phyloP scores from a whole-genome alignment of 2,797 vertebrate genomes.

The Siniperca obscura region DNA sequence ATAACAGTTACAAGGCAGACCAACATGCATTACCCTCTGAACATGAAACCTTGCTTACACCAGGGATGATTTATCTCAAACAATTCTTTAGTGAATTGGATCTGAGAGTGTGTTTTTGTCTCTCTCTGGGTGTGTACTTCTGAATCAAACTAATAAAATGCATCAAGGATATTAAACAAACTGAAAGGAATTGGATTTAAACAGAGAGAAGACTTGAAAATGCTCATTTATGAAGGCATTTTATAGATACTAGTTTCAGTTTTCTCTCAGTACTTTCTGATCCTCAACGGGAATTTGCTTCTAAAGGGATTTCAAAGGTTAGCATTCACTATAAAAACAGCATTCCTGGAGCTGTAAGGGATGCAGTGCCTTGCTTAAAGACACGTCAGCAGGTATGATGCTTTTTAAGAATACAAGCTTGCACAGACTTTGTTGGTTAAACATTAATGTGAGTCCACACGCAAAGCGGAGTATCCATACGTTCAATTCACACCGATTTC shows the following conservation, averaged over 20 bases:
- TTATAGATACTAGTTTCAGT: background rate
- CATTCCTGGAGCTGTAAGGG: conserved; percentile 3
- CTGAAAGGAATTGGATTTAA: conserved; percentile 46
- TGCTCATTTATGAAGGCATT: conserved; percentile 27
- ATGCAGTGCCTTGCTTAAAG: background rate
- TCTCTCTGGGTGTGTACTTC: background rate
- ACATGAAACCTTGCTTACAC: conserved; percentile 48
- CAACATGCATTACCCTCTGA: conserved; percentile 47
- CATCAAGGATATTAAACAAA: conserved; percentile 49
- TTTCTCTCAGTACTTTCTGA: conserved; percentile 1
- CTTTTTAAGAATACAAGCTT: conserved; percentile 24
- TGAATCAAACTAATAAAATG: conserved; percentile 56
- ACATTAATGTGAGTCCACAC: background rate
- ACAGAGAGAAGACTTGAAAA: conserved; percentile 26
- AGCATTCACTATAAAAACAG: background rate
- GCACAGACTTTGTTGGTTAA: conserved; percentile 23
- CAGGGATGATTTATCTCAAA: conserved; percentile 53
- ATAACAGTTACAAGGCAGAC: conserved; percentile 53
- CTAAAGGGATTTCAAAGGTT: conserved; percentile 8
- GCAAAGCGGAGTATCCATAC: conserved; percentile 8
- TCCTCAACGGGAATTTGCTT: conserved; percentile 2
- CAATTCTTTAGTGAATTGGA: conserved; percentile 56
- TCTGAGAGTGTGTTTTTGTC: conserved; percentile 1
- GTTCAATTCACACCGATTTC: conserved; percentile 21
- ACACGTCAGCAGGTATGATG: background rate